Base-by-base conservation (phyloP, 2,113 vertebrate genomes). In the Tretioscincus oriximinensis region DNA sequence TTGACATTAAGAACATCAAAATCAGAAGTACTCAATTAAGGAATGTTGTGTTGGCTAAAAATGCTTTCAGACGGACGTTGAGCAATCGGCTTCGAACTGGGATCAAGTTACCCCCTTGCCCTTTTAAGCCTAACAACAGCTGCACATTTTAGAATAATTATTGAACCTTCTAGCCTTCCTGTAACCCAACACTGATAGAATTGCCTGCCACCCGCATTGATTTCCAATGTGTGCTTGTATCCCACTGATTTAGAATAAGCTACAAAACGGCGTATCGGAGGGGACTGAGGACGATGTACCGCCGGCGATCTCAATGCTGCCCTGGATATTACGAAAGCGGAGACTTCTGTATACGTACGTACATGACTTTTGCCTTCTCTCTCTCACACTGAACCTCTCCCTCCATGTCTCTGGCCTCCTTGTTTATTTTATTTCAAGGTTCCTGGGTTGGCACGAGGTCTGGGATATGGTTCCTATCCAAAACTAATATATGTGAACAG, bases 261-360 rank as follows among this genome's bases (percentile, higher is more conserved):
- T 99, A 99, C 91, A 99, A 99, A 93, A 99, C 98, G 2, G 98
- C 98, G 0, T 99, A 99, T 90, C 96, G 98, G 81, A 95, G 98
- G 24, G 98, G 98, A 73, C 96, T 99, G 8, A 94, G 98, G 84
- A 99, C 98, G 22, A 99, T 99, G 98, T 99, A 99, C 91, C 94
- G 98, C 9, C 95, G 98, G n/a, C 95, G 98, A 84, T 99, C 98
- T 0, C 98, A 99, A 90, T 99, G 98, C 95, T 99, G 98, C 90
- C 98, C 98, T 0, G 98, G 98, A 88, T 99, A 99, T 94, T 99
- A 98, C 4, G 98, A 99, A 93, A 99, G 95, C 0, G 97, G 96
- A 88, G 96, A 99, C 94, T 95, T 98, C 93, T 99, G 98, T 93
- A 97, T 98, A 75, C 98, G 98, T 99, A 95, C 3, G 98, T 99